Base-by-base conservation (phyloP, 2,888 invertebrate species). In the Sarcophaga rosellei region DNA sequence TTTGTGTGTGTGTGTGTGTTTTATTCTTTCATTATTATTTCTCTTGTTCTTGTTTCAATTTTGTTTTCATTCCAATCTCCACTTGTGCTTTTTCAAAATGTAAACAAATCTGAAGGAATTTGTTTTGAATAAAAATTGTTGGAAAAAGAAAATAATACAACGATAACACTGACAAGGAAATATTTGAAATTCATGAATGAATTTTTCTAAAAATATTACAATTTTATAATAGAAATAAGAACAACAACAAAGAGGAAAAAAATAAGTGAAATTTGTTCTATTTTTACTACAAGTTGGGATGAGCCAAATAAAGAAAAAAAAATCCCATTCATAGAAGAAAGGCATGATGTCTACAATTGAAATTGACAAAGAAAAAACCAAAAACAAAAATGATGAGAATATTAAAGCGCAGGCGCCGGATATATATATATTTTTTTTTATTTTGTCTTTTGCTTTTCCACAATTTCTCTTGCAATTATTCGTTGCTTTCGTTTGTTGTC, bases 101-200 rank as follows among this genome's bases (percentile, higher is more conserved):
- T 89, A 89, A 89, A 89, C 90, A 90, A 90, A 89, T 87, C 82
- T 75, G 65, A 57, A 47, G 10, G 15, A 82, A 62, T 75, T 66
- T 15, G 11, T 57, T 6, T 35, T 35, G 20, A 53, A n/a, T n/a
- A 23, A 74, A 23, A 74, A 35, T 35, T 35, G 35, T 23, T 17
- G 65, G 23, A 57, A 75, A 75, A 45, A 35, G 2, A 69, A 45
- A 47, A 3, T 17, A 21, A 10, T 0, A 10, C 12, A 45, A 20
- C 3, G 20, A 63, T 15, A n/a, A 35, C 62, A 76, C 0, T 66
- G 17, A 59, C 15, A 65, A 66, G 47, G 53, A 53, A 63, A 25
- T 2, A 6, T 3, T 73, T 57, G 0, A 35, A 63, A 62, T 62
- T 77, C 12, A 74, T 74, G 63, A 86, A 84, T 83, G 83, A 83